Percentiles rank a stretch among this genome's conserved stretches.
Conservation (phyloP, 2,888 invertebrate species). For the Aporophyla nigra region DNA sequence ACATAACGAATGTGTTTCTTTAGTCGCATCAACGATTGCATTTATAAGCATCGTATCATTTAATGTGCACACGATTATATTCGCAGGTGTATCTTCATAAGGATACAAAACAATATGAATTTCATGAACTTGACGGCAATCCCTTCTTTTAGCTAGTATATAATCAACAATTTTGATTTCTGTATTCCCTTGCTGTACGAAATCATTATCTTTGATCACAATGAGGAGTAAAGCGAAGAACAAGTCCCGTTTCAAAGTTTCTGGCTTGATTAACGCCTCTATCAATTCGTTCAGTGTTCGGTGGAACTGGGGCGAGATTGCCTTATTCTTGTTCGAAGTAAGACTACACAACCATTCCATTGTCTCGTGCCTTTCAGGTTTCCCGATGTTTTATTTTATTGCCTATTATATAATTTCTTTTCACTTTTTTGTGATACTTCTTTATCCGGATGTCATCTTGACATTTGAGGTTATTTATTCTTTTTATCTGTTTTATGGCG, state of each 20-base stretch:
- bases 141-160: constrained; percentile 62
- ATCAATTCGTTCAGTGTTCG: constrained; percentile 73
- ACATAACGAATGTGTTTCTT: constrained; percentile 71
- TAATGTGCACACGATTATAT: constrained; percentile 67
- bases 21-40: constrained; percentile 64
- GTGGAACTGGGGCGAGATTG: constrained; percentile 70
- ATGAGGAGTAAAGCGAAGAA: constrained; percentile 75
- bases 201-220: constrained; percentile 77
- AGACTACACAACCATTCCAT: constrained; percentile 67
- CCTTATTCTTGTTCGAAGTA: constrained; percentile 65
- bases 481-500: constrained; percentile 8
- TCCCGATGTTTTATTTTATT: constrained; percentile 49
- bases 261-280: constrained; percentile 76
- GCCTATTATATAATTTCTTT: constrained; percentile 36
- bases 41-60: constrained; percentile 72
- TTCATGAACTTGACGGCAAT: constrained; percentile 59
- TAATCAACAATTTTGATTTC: constrained; percentile 66
- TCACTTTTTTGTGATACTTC: constrained; percentile 20
- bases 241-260: constrained; percentile 75
- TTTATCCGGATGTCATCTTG: constrained; percentile 39
- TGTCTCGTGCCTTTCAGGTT: constrained; percentile 53
- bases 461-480: constrained; percentile 19
- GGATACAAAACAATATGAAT: constrained; percentile 67
- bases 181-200: constrained; percentile 63
- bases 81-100: constrained; percentile 66